phyloP scores from a whole-genome alignment of 2,888 invertebrate genomes.

The Polyommatus iphigenia region DNA sequence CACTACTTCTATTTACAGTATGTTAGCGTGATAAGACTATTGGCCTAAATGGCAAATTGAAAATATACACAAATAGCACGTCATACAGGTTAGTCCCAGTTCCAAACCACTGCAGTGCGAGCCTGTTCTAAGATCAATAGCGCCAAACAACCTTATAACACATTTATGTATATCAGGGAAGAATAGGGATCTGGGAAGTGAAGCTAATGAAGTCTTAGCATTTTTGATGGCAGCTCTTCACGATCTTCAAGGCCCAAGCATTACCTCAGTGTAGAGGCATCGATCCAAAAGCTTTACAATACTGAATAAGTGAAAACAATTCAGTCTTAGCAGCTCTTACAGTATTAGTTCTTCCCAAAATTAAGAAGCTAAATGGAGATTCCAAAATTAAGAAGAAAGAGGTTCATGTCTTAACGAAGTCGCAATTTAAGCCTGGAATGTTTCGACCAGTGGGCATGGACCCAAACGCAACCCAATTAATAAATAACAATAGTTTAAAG shows the following conservation, averaged over 20 bases:
- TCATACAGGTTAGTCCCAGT: not conserved
- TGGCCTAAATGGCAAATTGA: not conserved
- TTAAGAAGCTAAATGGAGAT: not conserved
- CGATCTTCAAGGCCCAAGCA: too few relatives aligned
- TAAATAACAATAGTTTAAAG: slow-evolving; percentile 43
- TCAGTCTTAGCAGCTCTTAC: too few relatives aligned
- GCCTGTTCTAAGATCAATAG: too few relatives aligned
- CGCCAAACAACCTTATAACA: too few relatives aligned
- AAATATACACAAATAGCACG: not conserved
- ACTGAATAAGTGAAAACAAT: too few relatives aligned
- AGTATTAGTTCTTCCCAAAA: not conserved
- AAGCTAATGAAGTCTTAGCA: too few relatives aligned
- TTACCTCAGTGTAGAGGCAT: too few relatives aligned
- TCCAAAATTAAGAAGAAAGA: too few relatives aligned
- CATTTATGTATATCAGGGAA: too few relatives aligned
- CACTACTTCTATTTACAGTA: not conserved
- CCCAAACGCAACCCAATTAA: slow-evolving; percentile 21
- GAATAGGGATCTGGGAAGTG: too few relatives aligned
- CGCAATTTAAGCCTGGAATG: not conserved
- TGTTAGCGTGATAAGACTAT: not conserved
- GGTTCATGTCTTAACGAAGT: not conserved
- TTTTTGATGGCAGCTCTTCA: too few relatives aligned
- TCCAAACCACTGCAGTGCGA: not conserved
- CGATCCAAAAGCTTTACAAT: too few relatives aligned
- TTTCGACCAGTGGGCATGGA: not conserved